Conservation (phyloP, 2,888 invertebrate genomes). For the Brenthis ino region DNA sequence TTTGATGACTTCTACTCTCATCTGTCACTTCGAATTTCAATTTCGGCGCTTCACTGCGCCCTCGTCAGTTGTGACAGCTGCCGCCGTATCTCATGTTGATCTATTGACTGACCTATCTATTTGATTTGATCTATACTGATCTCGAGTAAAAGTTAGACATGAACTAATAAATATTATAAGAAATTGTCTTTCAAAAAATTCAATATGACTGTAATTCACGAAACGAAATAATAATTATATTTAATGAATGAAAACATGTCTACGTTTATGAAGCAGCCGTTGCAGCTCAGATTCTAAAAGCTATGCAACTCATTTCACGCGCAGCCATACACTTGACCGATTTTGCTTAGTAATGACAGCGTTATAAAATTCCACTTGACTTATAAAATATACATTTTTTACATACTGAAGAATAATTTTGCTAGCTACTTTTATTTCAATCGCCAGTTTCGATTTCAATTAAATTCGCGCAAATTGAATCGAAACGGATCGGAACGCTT, state of each 20-base stretch:
- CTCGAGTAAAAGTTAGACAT: background rate
- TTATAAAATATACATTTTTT: constrained; percentile 25
- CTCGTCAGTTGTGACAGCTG: constrained; percentile 56
- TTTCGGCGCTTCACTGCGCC: constrained; percentile 51
- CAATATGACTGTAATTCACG: background rate
- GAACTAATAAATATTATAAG: background rate
- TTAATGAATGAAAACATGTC: constrained; percentile 7
- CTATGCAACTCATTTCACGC: constrained; percentile 18
- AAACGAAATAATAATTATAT: background rate
- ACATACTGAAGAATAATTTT: constrained; percentile 53
- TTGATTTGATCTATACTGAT: constrained; percentile 12
- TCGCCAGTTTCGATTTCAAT: constrained; percentile 72
- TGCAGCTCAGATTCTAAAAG: constrained; percentile 9
- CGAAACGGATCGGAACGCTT: constrained; percentile 61
- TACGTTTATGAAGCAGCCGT: background rate
- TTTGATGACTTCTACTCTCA: constrained; percentile 30
- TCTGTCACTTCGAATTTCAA: constrained; percentile 48
- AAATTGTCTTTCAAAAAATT: background rate
- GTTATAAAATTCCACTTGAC: constrained; percentile 14
- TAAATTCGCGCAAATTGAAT: constrained; percentile 77
- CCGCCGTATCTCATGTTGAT: constrained; percentile 42
- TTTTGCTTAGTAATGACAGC: constrained; percentile 17
- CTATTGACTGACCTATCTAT: constrained; percentile 12
- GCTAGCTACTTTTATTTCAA: constrained; percentile 65
- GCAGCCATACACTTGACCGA: constrained; percentile 21